Base-by-base conservation (phyloP, 2,888 invertebrate species). In the Heliconius sara region DNA sequence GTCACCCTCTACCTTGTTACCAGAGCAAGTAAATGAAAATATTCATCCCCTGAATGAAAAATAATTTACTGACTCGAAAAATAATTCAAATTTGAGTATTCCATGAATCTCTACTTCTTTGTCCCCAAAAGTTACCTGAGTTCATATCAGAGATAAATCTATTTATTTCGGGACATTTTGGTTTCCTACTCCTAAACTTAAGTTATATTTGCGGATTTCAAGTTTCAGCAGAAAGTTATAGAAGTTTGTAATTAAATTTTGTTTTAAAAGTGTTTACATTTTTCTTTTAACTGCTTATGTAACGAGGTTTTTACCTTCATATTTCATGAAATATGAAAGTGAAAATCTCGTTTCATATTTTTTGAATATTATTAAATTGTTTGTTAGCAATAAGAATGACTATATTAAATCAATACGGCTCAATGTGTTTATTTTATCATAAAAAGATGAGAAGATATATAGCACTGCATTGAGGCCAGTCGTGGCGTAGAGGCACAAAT, bases 261-360 rank as follows among this genome's bases (percentile, higher is more conserved):
- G 87, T 87, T 83, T 82, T 81, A 80, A 78, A 85, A 87, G 86
- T 89, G 88, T 89, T 85, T 87, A 84, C 84, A 83, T 78, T 85
- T 87, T 86, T 88, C 92, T 90, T 88, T 91, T 91, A 89, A 87
- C 87, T 87, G 91, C 88, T 91, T 90, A 90, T 91, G 84, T 91
- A 90, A 90, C 88, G 80, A 88, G 91, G 22, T 73, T 13, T 6
- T 16, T 7, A n/a, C 2, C n/a, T 34, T 34, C 5, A 34, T 34
- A 6, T 34, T 34, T 34, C 34, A 34, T 34, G 34, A 30, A 30
- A 30, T 30, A 30, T 30, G 30, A 30, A 30, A 4, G 3, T 30
- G 30, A 30, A 30, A 4, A 4, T 30, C 3, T 30, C 30, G 4
- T 30, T 30, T 3, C 30, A 30, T 30, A 30, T 34, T 34, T 4